A percentile compares a stretch with the other conserved stretches of the same genome.
Evolutionary conservation across 1,140 invertebrate genomes (phyloP).

Genomic region (Paraescarpia echinospica): DNA sequence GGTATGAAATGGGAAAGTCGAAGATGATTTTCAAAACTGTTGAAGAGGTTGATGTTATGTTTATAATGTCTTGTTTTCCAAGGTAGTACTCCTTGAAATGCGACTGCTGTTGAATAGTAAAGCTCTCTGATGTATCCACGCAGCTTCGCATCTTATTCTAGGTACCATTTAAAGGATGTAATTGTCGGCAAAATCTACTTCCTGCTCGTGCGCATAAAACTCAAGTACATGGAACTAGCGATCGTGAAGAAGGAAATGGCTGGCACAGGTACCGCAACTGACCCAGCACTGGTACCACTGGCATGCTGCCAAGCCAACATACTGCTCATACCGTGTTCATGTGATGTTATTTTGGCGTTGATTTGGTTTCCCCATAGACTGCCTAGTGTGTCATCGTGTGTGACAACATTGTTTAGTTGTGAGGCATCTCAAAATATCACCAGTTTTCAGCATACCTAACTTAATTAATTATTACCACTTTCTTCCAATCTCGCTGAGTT

Average conservation of each 20-base stretch:
- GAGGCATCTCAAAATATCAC: not conserved
- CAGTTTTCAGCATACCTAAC: not conserved
- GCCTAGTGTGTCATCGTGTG: not conserved
- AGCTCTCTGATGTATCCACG: not conserved
- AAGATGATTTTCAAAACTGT: not conserved
- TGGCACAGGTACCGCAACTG: conserved; percentile 72
- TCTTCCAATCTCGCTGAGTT: not conserved
- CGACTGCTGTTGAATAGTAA: not conserved
- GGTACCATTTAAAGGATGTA: conserved; percentile 98
- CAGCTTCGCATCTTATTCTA: conserved; percentile 56
- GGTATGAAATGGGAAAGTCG: not conserved
- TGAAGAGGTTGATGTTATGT: not conserved
- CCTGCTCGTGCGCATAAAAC: conserved; percentile 97
- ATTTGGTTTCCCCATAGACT: not conserved
- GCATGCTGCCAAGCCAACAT: not conserved
- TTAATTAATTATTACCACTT: too few relatives aligned
- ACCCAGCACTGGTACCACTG: not conserved
- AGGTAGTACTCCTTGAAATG: not conserved
- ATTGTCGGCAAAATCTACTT: conserved; percentile 99
- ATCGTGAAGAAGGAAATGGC: conserved; percentile 98
- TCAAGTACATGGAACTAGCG: conserved; percentile 99
- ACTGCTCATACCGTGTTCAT: not conserved
- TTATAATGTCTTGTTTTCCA: not conserved
- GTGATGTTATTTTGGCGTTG: not conserved
- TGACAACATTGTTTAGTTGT: not conserved